phyloP scores from a whole-genome alignment of 1,140 invertebrate genomes.

The Nixonia krombeini region DNA sequence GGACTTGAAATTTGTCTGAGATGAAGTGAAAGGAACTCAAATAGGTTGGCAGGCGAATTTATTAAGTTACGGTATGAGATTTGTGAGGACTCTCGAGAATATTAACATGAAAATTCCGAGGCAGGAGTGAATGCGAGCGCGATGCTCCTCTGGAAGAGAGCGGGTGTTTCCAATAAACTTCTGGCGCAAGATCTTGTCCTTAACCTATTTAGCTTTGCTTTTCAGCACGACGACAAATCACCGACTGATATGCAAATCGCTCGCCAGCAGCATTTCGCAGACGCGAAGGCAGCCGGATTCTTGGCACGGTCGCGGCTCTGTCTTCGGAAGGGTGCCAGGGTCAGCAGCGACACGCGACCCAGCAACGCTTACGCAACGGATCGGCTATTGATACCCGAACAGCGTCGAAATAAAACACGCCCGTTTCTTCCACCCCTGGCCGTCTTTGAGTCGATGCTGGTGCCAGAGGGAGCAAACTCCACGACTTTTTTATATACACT shows the following conservation, averaged over 20 bases:
- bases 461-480: conserved; percentile 22
- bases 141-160: too few relatives aligned
- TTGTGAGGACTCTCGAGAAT: conserved; percentile 19
- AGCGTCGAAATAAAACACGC: conserved; percentile 15
- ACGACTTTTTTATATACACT: conserved; percentile 26
- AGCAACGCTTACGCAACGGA: conserved; percentile 37
- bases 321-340: conserved; percentile 64
- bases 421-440: conserved; percentile 1
- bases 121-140: too few relatives aligned
- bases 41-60: conserved; percentile 26
- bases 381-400: conserved; percentile 28
- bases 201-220: too few relatives aligned
- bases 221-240: too few relatives aligned
- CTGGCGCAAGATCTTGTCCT: too few relatives aligned
- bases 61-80: conserved; percentile 30
- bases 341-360: conserved; percentile 39
- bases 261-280: conserved; percentile 42
- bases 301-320: conserved; percentile 54
- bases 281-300: conserved; percentile 44
- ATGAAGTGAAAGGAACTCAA: conserved; percentile 39
- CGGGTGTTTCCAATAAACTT: too few relatives aligned
- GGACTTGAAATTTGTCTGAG: conserved; percentile 23
- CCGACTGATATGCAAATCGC: conserved; percentile 41
- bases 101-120: conserved; percentile 39
- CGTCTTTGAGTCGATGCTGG: conserved; percentile 16